Evolutionary conservation across 2,888 invertebrate genomes (phyloP), one percentile per base, ranked within the genome.

Genomic region (Andricus curvator): DNA sequence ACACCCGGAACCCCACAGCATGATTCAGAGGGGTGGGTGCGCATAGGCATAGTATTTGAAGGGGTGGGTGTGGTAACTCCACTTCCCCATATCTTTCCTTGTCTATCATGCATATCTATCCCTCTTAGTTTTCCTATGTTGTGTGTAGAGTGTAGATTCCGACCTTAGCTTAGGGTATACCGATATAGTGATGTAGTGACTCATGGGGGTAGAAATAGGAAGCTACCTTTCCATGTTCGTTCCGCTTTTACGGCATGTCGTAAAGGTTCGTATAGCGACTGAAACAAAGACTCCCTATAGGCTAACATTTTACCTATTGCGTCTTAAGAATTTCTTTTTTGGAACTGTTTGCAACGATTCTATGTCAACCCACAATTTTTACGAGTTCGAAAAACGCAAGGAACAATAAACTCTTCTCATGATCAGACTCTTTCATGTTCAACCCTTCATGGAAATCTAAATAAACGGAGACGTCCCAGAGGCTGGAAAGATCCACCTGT

Each of bases 21-120:
- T 88, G 88, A 89, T 88, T 89, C 89, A 88, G 86, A 87, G 82
- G 78, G 82, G 80, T 81, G 80, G 83, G 84, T 81, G 84, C 87
- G 84, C 85, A 86, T 82, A 80, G 83, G 85, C 85, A 86, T 82
- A 80, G 83, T 80, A 74, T 81, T 81, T 83, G 78, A 80, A 80
- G 83, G 85, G 76, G 51, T 62, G 64, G 60, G 41, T 56, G 33
- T 56, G 70, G 51, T 74, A 74, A 56, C 62, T 82, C 64, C 48
- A 74, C 78, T 80, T 70, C 79, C 79, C 77, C 76, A 74, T 74
- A 74, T 48, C 51, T 51, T 51, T 74, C 51, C 70, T 74, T 74
- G 51, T 74, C 51, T 74, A 51, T 74, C 51, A 33, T 56, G 70
- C n/a, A 51, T 74, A 74, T 74, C n/a, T 74, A 68, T 68, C 68